phyloP scores from a whole-genome alignment of 1,140 invertebrate species.

The Carposina sasakii region DNA sequence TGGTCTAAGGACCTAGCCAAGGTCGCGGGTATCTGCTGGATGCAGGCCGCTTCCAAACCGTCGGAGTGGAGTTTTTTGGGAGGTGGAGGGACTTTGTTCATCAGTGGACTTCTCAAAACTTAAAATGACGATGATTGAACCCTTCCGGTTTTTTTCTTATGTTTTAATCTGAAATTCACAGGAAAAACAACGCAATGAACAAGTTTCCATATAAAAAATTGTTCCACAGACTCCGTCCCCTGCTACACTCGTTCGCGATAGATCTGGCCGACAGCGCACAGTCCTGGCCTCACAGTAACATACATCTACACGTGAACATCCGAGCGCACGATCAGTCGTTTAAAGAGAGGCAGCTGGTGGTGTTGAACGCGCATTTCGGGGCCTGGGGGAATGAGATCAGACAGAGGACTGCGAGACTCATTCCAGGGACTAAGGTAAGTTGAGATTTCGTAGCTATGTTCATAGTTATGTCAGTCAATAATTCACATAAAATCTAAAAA shows the following conservation, averaged over 20 bases:
- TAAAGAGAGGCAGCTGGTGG: conserved; percentile 37
- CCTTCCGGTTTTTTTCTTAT: too few species aligned
- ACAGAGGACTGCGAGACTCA: conserved; percentile 44
- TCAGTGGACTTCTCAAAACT: too few species aligned
- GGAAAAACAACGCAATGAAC: too few species aligned
- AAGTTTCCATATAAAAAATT: too few species aligned
- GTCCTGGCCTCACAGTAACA: conserved; percentile 31
- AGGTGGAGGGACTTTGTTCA: too few species aligned
- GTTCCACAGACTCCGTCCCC: conserved; percentile 39
- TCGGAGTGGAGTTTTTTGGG: too few species aligned
- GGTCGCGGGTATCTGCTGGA: too few species aligned
- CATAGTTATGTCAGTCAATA: background rate
- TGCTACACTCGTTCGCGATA: conserved; percentile 47
- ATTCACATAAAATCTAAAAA: too few species aligned
- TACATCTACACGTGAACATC: conserved; percentile 37
- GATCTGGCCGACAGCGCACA: conserved; percentile 41
- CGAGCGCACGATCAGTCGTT: conserved; percentile 44
- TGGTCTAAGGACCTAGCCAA: too few species aligned
- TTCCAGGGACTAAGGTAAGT: conserved; percentile 44
- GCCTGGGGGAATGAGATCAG: conserved; percentile 50
- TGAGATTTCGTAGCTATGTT: background rate
- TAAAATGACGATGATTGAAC: too few species aligned
- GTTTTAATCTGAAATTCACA: too few species aligned
- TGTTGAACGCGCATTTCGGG: conserved; percentile 48
- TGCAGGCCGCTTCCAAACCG: too few species aligned